Percentiles rank a stretch among this genome's conserved stretches.
Evolutionary conservation across 2,113 vertebrate species (phyloP).

Genomic region (Leucosticte australis): DNA sequence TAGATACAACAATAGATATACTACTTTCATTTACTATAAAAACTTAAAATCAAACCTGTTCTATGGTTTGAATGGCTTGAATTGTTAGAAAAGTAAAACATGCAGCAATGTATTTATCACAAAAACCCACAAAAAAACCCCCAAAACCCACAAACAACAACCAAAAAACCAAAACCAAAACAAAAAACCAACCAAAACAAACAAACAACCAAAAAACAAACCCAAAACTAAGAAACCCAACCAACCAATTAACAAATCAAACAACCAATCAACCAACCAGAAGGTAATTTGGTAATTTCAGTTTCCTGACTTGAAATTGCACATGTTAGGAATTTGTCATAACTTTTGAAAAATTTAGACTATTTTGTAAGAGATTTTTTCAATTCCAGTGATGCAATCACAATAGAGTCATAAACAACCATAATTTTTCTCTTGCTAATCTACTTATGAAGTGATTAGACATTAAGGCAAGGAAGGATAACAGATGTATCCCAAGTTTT

Average conservation of each 20-base stretch:
- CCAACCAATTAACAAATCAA: accelerated
- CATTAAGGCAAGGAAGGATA: background rate
- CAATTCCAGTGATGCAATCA: background rate
- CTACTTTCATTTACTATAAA: background rate
- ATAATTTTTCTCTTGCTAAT: background rate
- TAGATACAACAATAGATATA: background rate
- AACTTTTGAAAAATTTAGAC: background rate
- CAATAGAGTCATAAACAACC: background rate
- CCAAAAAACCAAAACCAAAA: background rate
- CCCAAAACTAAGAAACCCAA: too few species aligned
- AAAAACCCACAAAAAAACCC: accelerated
- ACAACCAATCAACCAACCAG: background rate
- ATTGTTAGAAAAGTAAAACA: background rate
- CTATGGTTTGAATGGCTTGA: background rate
- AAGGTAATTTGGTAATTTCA: background rate
- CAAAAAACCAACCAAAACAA: background rate
- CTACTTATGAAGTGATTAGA: background rate
- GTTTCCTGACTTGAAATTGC: background rate
- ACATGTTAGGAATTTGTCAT: background rate
- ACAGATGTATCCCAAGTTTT: background rate
- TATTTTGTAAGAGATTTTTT: background rate
- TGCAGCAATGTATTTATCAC: background rate
- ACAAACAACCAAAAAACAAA: too few species aligned
- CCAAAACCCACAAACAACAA: background rate
- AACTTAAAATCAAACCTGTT: background rate